Percentiles rank a stretch among this genome's conserved stretches.
Conservation (phyloP, 2,113 vertebrate species). For the Irena cyanogastra region DNA sequence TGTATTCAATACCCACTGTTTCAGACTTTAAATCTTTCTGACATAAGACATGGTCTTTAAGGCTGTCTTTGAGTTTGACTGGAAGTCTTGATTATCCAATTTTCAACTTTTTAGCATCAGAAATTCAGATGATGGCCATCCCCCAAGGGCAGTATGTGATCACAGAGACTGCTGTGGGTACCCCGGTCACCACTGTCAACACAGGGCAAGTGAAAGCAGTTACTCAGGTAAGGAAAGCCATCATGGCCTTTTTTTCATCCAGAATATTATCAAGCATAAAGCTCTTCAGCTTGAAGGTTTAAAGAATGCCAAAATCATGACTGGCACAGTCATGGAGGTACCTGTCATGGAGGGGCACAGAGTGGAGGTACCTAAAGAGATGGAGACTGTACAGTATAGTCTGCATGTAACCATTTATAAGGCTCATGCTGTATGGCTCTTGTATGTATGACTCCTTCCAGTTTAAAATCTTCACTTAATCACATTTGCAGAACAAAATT, state of each 20-base stretch:
- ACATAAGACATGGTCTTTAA: background rate
- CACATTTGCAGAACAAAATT: background rate
- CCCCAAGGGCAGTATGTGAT: conserved; percentile 95
- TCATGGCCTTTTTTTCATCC: background rate
- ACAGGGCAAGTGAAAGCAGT: conserved; percentile 90
- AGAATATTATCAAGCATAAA: background rate
- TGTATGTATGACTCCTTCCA: background rate
- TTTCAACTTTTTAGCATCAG: conserved; percentile 78
- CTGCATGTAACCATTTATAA: background rate
- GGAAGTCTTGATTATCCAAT: background rate
- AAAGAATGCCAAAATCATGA: background rate
- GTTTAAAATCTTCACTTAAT: background rate
- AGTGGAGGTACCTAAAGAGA: background rate
- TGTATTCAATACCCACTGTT: background rate
- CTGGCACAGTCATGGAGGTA: too few relatives aligned
- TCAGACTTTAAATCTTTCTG: background rate
- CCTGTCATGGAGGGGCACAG: too few relatives aligned
- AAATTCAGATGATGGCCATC: conserved; percentile 98
- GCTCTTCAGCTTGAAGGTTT: background rate
- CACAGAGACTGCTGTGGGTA: conserved; percentile 82
- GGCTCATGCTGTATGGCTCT: background rate
- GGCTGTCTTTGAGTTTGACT: background rate
- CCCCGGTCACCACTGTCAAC: conserved; percentile 83
- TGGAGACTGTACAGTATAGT: background rate
- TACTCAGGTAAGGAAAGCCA: conserved; percentile 65